A percentile compares a stretch with the other conserved stretches of the same genome.
phyloP scores from a whole-genome alignment of 2,113 vertebrate genomes.

The Tyrannus savana region DNA sequence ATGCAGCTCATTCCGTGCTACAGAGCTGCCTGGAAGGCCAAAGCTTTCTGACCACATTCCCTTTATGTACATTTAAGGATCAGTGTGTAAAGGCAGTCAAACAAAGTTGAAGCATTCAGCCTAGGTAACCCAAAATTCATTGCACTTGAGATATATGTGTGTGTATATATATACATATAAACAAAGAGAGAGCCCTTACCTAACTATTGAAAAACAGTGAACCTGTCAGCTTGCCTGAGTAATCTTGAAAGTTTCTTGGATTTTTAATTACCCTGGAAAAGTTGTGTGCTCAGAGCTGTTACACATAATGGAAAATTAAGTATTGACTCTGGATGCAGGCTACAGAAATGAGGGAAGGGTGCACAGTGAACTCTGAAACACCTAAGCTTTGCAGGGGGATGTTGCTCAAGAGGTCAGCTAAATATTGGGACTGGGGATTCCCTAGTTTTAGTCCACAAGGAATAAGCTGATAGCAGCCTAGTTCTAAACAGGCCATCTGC shows the following conservation, averaged over 20 bases:
- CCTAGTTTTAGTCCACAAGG: not conserved
- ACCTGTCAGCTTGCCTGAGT: not conserved
- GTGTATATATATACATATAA: rapidly evolving
- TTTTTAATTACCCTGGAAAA: not conserved
- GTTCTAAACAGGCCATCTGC: not conserved
- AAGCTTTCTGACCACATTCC: not conserved
- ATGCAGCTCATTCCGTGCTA: not conserved
- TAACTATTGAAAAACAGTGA: not conserved
- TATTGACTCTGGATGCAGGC: not conserved
- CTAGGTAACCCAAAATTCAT: not conserved
- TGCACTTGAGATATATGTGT: not conserved
- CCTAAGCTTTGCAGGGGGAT: not conserved
- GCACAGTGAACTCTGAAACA: not conserved
- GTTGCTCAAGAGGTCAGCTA: not conserved
- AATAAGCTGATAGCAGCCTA: not conserved
- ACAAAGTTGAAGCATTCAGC: not conserved
- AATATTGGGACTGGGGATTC: not conserved
- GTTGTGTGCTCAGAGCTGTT: not conserved
- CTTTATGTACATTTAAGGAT: not conserved
- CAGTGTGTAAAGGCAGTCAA: not conserved
- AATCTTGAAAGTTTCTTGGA: not conserved
- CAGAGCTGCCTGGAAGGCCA: not conserved
- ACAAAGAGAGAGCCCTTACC: not conserved
- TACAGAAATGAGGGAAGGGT: not conserved
- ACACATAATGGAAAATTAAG: not conserved